Conservation (phyloP, 2,888 invertebrate genomes). For the Amblyteles armatorius region DNA sequence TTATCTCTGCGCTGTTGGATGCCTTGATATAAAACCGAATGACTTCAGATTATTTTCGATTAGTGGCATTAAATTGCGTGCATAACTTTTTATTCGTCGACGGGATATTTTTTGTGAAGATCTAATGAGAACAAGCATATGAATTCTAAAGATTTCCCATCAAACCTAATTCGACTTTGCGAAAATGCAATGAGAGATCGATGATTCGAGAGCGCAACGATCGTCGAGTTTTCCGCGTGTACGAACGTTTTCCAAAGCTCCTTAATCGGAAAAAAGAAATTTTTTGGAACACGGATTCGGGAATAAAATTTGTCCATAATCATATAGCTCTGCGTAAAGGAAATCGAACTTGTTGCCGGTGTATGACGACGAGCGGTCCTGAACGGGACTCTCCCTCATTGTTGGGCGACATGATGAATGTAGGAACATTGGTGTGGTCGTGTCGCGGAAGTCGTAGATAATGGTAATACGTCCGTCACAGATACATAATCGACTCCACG, state of each 20-base stretch:
- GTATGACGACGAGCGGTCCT: neutral
- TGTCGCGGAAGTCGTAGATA: slow-evolving; percentile 70
- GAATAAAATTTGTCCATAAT: slow-evolving; percentile 14
- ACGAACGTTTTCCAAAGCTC: neutral
- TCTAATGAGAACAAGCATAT: neutral
- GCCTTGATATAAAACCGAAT: neutral
- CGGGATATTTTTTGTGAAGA: neutral
- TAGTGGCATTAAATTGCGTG: neutral
- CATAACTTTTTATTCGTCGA: neutral
- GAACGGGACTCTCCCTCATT: slow-evolving; percentile 53
- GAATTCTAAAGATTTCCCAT: neutral
- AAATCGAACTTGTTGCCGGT: neutral
- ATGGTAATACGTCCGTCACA: slow-evolving; percentile 68
- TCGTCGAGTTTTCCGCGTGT: neutral
- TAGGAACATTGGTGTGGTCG: slow-evolving; percentile 63
- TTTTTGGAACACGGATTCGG: neutral
- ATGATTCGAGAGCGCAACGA: neutral
- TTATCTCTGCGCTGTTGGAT: slow-evolving; percentile 16
- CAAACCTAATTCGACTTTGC: neutral
- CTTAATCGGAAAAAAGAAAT: neutral
- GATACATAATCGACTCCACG: slow-evolving; percentile 68
- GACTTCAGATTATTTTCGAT: slow-evolving; percentile 9
- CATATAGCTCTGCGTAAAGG: too few relatives aligned
- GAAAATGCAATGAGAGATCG: neutral
- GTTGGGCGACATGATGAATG: slow-evolving; percentile 66